A percentile compares a stretch with the other conserved stretches of the same genome.
phyloP scores from a whole-genome alignment of 2,888 invertebrate species.

The Drosophila helvetica region DNA sequence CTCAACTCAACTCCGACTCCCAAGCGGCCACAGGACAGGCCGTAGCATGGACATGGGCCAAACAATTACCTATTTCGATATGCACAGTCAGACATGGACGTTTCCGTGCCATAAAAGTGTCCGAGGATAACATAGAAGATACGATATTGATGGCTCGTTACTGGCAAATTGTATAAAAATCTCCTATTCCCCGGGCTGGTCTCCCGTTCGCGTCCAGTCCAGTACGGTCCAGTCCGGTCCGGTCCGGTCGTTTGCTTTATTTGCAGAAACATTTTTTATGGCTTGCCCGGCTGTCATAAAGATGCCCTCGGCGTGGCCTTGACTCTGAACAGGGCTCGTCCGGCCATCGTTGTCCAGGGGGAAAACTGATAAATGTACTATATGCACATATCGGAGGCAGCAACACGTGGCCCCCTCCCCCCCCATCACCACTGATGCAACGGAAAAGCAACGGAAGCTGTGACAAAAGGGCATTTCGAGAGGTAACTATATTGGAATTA shows the following conservation, averaged over 20 bases:
- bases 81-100: conserved; percentile 40
- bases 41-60: conserved; percentile 14
- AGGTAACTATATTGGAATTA: neutral
- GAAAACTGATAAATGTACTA: conserved; percentile 13
- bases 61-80: conserved; percentile 51
- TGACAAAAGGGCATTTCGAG: neutral
- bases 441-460: conserved; percentile 16
- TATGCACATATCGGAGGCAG: conserved; percentile 4
- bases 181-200: conserved; percentile 16
- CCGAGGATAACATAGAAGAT: conserved; percentile 41
- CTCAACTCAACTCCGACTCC: neutral
- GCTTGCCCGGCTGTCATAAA: conserved; percentile 44
- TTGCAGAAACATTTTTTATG: conserved; percentile 44
- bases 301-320: conserved; percentile 34
- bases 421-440: conserved; percentile 32
- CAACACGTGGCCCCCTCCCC: conserved; percentile 49
- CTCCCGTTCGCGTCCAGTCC: neutral
- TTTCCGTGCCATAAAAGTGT: conserved; percentile 48
- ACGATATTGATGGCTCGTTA: conserved; percentile 57
- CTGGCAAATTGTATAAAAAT: conserved; percentile 61
- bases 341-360: conserved; percentile 28
- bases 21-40: neutral
- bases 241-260: conserved; percentile 46
- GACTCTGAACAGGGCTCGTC: conserved; percentile 25
- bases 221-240: no score